Base-by-base conservation (phyloP, 2,113 vertebrate genomes). In the Pongo abelii region DNA sequence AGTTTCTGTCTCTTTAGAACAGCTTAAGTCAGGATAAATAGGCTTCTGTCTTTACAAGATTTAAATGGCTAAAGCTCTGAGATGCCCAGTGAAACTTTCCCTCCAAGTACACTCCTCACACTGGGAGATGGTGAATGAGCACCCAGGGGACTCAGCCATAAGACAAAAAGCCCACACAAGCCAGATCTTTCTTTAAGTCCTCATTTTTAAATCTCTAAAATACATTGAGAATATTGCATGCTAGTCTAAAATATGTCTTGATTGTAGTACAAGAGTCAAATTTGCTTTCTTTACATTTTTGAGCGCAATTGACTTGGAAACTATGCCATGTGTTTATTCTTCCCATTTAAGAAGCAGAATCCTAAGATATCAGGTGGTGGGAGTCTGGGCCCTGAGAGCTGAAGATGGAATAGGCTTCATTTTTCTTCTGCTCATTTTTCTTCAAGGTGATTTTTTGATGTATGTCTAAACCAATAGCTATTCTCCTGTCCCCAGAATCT, bases 1-100 rank as follows among this genome's bases (percentile, higher is more conserved):
- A 99, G 98, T 92, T 61, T 16, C 32, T 2, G n/a, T 85, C 23
- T 91, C 50, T 10, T 84, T 35, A 61, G 13, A 52, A 35, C 25
- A 72, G 40, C 70, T 81, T 40, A 20, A 64, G 43, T 72, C n/a
- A 55, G 20, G 46, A 48, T 30, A 67, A 78, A 25, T 70, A 48
- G 48, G 27, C 10, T 72, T 59, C 57, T 59, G 23, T 78, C 27
- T 92, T 40, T 17, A 14, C 11, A 52, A 72, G 83, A 75, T 83
- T 70, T 77, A 43, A 6, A 20, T 20, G 23, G 9, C 27, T 84
- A 69, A 78, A 32, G 9, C 23, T 38, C 32, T 50, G 59, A 20
- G 46, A 48, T 93, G 16, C 40, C 55, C 12, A 25, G 4, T 86
- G 40, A 67, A 13, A n/a, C 35, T 57, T 83, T 55, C 16, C 52